These are phyloP conservation scores for Reticulitermes speratus DNA, from an alignment of 1,140 invertebrate species.

Conservation along the genomic window DNA sequence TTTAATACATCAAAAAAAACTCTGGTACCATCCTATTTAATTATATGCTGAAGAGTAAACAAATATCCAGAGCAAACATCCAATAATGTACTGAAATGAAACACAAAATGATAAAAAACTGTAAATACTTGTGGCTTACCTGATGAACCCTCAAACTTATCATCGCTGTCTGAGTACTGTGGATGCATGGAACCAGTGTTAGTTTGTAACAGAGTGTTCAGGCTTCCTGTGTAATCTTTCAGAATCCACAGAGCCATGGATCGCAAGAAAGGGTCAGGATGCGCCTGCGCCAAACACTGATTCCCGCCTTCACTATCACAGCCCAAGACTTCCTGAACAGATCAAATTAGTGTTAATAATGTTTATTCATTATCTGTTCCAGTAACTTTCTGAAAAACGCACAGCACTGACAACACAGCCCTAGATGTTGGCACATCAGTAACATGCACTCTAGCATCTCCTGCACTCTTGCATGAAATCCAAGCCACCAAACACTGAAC, in stretches of 20 bases:
- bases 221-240: constrained; percentile 85
- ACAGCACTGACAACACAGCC: too few species aligned
- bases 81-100: too few species aligned
- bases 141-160: constrained; percentile 53
- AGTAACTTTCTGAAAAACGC: too few species aligned
- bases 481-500: too few species aligned
- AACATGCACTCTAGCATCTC: too few species aligned
- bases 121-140: constrained; percentile 38
- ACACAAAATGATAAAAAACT: background rate
- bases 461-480: too few species aligned
- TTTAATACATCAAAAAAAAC: too few species aligned
- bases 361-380: too few species aligned
- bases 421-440: too few species aligned
- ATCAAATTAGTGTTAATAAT: too few species aligned
- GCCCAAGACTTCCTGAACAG: constrained; percentile 45
- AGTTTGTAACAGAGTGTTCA: constrained; percentile 84
- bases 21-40: too few species aligned
- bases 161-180: constrained; percentile 67
- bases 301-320: constrained; percentile 69
- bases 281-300: constrained; percentile 67
- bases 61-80: background rate
- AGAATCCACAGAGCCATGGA: constrained; percentile 98
- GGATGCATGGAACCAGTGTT: constrained; percentile 78
- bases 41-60: background rate
- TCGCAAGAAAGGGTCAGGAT: constrained; percentile 94